phyloP scores from a whole-genome alignment of 2,113 vertebrate species.

The Dipodomys merriami region DNA sequence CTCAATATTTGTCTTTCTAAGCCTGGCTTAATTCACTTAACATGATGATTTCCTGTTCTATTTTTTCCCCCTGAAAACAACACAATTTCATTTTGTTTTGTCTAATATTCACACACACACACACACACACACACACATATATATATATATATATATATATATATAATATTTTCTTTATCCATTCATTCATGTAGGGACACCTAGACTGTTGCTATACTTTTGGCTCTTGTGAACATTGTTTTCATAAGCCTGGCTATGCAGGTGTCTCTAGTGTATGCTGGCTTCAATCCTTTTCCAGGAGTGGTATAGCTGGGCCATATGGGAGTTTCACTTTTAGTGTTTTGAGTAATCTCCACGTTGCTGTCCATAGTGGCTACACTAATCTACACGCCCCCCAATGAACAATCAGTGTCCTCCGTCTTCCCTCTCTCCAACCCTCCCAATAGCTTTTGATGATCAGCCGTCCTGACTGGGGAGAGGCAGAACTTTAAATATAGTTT shows the following conservation, averaged over 20 bases:
- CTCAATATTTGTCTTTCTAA: not conserved
- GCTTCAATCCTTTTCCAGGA: not conserved
- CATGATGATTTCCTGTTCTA: too few relatives aligned
- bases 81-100: not conserved
- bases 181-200: too few relatives aligned
- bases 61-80: not conserved
- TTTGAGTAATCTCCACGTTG: not conserved
- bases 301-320: not conserved
- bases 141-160: not conserved
- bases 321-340: not conserved
- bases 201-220: too few relatives aligned
- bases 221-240: too few relatives aligned
- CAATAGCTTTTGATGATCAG: not conserved
- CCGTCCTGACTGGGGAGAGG: not conserved
- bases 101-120: not conserved
- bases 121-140: too few relatives aligned
- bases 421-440: not conserved
- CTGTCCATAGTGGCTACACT: too few relatives aligned
- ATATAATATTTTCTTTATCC: too few relatives aligned
- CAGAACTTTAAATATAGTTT: too few relatives aligned
- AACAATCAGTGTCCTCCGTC: not conserved
- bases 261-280: not conserved
- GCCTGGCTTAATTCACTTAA: not conserved
- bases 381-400: not conserved
- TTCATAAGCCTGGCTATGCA: not conserved